Evolutionary conservation across 2,888 invertebrate genomes (phyloP).

Genomic region (Macaria liturata): DNA sequence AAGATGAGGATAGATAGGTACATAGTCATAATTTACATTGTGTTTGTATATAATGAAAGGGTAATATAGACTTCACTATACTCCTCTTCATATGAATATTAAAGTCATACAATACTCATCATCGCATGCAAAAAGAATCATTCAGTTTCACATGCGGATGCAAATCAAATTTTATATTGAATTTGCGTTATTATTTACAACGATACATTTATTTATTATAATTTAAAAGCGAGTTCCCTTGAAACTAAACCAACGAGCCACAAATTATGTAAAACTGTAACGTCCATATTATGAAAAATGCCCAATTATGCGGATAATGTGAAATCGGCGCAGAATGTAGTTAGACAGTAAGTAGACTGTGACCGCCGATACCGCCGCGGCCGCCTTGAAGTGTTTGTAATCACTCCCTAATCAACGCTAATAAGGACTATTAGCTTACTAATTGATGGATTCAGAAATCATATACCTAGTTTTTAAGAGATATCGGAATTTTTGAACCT

Average conservation of each 20-base stretch:
- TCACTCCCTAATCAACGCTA: conserved; percentile 13
- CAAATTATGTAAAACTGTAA: conserved; percentile 13
- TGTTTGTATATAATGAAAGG: too few species aligned
- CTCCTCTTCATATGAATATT: too few species aligned
- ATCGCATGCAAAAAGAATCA: too few species aligned
- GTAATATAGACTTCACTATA: too few species aligned
- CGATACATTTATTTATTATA: neutral
- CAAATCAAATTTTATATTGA: too few species aligned
- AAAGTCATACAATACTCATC: too few species aligned
- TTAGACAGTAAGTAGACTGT: conserved; percentile 39
- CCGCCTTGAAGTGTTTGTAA: conserved; percentile 37
- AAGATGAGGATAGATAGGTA: too few species aligned
- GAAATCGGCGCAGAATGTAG: conserved; percentile 35
- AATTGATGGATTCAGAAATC: too few species aligned
- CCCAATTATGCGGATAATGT: conserved; percentile 41
- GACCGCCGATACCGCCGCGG: conserved; percentile 22
- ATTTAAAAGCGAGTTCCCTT: neutral
- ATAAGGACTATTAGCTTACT: too few species aligned
- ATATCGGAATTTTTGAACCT: too few species aligned
- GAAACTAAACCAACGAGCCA: conserved; percentile 5
- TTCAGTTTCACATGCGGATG: too few species aligned
- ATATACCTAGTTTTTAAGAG: neutral
- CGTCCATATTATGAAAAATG: conserved; percentile 33
- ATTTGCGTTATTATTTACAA: neutral
- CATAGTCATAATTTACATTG: too few species aligned